phyloP scores from a whole-genome alignment of 2,797 vertebrate species.

The Sebastes baramenuke region DNA sequence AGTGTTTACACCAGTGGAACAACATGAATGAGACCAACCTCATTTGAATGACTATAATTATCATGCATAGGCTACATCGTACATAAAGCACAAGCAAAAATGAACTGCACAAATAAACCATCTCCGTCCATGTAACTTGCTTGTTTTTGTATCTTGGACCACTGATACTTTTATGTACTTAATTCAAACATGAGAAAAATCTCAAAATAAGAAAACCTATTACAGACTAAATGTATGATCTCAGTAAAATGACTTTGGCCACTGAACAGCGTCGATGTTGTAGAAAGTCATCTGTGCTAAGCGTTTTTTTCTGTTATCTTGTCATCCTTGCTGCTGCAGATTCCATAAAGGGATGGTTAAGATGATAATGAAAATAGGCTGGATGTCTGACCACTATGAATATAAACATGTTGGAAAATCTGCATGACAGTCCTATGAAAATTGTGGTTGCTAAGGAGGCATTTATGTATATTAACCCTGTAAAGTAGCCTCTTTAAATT shows the following conservation, averaged over 20 bases:
- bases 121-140: not conserved
- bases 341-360: conserved; percentile 32
- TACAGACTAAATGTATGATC: not conserved
- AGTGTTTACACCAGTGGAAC: not conserved
- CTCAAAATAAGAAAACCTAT: not conserved
- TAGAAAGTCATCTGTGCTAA: conserved; percentile 11
- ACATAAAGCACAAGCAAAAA: not conserved
- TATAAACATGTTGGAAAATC: conserved; percentile 54
- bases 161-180: not conserved
- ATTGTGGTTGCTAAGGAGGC: conserved; percentile 65
- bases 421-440: conserved; percentile 58
- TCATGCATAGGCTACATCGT: not conserved
- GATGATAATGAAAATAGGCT: conserved; percentile 54
- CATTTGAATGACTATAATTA: not conserved
- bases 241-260: not conserved
- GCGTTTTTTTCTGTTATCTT: conserved; percentile 26
- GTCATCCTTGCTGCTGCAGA: conserved; percentile 23
- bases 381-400: conserved; percentile 41
- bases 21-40: not conserved
- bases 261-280: not conserved
- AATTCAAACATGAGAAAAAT: not conserved
- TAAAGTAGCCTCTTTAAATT: conserved; percentile 82
- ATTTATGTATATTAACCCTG: conserved; percentile 79
- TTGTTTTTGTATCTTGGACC: not conserved
- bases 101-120: not conserved